Percentiles rank a stretch among this genome's conserved stretches.
phyloP scores from a whole-genome alignment of 92 coral and sea anemone genomes.

The Meandrina meandrites region DNA sequence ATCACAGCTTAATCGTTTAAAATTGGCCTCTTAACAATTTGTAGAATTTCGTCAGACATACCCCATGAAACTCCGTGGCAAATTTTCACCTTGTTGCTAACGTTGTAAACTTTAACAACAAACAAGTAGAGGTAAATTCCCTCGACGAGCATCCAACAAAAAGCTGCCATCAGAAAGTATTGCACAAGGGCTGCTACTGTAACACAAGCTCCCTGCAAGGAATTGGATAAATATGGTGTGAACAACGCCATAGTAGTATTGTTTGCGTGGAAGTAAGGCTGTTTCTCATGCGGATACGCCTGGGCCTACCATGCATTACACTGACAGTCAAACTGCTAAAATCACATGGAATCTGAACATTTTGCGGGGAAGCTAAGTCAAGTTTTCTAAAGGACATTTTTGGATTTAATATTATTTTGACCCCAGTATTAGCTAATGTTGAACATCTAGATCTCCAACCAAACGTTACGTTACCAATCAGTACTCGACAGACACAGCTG shows the following conservation, averaged over 20 bases:
- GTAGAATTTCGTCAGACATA: not conserved
- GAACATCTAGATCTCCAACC: too few species aligned
- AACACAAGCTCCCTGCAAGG: conserved; percentile 22
- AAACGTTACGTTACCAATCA: too few species aligned
- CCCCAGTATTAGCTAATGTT: too few species aligned
- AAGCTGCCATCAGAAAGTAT: conserved; percentile 32
- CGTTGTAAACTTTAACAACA: conserved; percentile 43
- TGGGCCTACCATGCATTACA: too few species aligned
- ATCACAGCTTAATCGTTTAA: not conserved
- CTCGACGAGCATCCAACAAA: conserved; percentile 42
- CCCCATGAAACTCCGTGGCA: conserved; percentile 36
- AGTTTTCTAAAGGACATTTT: too few species aligned
- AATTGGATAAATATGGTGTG: not conserved
- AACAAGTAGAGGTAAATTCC: conserved; percentile 39
- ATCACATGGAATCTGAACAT: too few species aligned
- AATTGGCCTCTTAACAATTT: not conserved
- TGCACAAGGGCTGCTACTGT: conserved; percentile 34
- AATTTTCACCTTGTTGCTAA: conserved; percentile 21
- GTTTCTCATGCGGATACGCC: not conserved
- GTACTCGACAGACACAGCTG: too few species aligned
- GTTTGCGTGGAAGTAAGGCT: not conserved
- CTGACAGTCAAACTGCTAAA: too few species aligned
- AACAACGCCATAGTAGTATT: not conserved
- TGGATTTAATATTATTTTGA: too few species aligned
- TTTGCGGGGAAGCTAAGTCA: too few species aligned